Evolutionary conservation across 1,140 invertebrate species (phyloP), one percentile per base, ranked within the genome.

Genomic region (Lithobius niger): DNA sequence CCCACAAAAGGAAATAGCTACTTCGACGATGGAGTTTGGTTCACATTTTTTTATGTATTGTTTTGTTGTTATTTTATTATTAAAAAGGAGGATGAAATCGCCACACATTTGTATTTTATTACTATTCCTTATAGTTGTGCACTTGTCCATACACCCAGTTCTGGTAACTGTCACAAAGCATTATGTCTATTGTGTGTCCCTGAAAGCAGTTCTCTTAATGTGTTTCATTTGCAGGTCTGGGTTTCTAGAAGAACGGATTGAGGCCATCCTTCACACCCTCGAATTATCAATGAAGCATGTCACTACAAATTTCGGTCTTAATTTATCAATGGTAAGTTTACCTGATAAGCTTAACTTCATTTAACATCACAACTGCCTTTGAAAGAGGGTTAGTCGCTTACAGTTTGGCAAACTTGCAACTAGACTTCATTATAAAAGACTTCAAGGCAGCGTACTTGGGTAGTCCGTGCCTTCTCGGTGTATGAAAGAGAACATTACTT

Each of bases 261-360:
- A 93, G 63, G 87, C 86, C 62, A 76, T 95, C 44, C 64, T 97
- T 19, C 89, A 96, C 67, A 79, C 77, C 31, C 82, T 93, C 61
- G 92, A 97, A 69, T 64, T 97, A 3, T 71, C 77, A 1, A 74
- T 84, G 0, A 96, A 94, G 67, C 89, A 95, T 69, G 86, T 94
- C 66, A 80, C 80, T 1, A 78, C 82, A 0, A 88, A 86, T 70
- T 96, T 95, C 74, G 93, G 92, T 0, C 74, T 95, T 1, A 78
- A 81, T 62, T 64, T 94, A 25, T 66, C 87, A 0, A 84, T 91
- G 65, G 72, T 71, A 57, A 61, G 57, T 61, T 10, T 54, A 42
- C 44, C 24, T 44, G 40, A 36, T 2, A 26, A 54, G 15, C 26
- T 24, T 3, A 51, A 50, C 0, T 40, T 1, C 24, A 54, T 43